These are phyloP conservation scores for Notiomystis cincta DNA, from an alignment of 2,113 vertebrate species.

Conservation along the genomic window DNA sequence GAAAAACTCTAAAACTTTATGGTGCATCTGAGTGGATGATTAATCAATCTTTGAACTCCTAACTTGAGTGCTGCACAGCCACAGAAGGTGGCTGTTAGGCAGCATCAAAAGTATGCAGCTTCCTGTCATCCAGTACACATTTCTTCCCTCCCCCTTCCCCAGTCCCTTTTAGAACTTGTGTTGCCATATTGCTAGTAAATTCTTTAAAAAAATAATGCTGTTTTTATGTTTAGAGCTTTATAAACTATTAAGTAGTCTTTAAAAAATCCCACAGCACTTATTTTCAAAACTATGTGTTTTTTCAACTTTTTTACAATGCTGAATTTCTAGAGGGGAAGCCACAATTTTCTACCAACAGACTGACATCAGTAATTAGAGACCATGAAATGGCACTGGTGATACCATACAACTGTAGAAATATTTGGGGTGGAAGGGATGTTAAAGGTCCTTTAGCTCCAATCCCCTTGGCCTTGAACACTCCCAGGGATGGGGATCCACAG, in stretches of 20 bases:
- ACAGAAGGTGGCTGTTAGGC: neutral
- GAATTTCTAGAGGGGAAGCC: neutral
- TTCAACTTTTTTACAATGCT: neutral
- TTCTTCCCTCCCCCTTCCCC: neutral
- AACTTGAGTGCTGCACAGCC: neutral
- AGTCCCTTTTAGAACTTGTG: neutral
- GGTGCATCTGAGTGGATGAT: neutral
- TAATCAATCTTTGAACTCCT: constrained; percentile 14
- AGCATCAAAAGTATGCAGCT: neutral
- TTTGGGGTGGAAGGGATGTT: neutral
- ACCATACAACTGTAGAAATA: too few relatives aligned
- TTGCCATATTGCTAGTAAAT: neutral
- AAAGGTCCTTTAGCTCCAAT: neutral
- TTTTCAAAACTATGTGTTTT: neutral
- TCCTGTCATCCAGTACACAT: neutral
- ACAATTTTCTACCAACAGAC: neutral
- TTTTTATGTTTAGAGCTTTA: neutral
- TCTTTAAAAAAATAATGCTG: neutral
- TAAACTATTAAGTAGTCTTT: neutral
- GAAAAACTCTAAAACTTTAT: constrained; percentile 38
- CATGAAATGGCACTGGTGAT: rapidly evolving
- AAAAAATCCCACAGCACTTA: neutral
- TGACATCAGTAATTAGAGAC: neutral
- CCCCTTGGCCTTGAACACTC: too few relatives aligned
- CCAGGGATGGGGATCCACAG: rapidly evolving